Percentiles rank a stretch among this genome's conserved stretches.
Conservation (phyloP, 2,888 invertebrate species). For the Epirrhoe tristata region DNA sequence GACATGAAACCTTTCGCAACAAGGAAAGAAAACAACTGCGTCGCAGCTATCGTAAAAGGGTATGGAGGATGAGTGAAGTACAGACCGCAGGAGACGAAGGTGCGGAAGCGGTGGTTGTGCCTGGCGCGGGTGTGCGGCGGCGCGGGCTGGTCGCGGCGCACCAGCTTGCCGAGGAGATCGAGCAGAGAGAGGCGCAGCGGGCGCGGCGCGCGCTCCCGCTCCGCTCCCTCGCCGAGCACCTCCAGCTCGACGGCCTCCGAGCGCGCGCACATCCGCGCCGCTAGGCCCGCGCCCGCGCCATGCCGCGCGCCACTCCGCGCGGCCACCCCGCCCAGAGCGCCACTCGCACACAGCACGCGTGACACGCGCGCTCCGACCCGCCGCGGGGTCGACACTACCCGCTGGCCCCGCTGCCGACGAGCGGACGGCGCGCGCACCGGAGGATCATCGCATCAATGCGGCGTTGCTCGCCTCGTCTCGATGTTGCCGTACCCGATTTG, state of each 20-base stretch:
- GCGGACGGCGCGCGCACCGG: conserved; percentile 43
- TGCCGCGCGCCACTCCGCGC: conserved; percentile 84
- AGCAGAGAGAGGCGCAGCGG: conserved; percentile 89
- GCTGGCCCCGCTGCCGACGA: conserved; percentile 22
- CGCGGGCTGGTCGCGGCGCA: conserved; percentile 80
- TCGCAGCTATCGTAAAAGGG: conserved; percentile 22
- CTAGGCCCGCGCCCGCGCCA: conserved; percentile 90
- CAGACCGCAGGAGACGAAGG: conserved; percentile 82
- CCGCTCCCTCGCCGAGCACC: conserved; percentile 91
- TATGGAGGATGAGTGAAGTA: conserved; percentile 45
- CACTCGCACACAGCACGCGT: conserved; percentile 55
- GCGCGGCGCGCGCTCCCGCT: conserved; percentile 89
- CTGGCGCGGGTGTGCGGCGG: conserved; percentile 69
- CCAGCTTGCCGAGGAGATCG: conserved; percentile 87
- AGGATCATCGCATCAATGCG: conserved; percentile 51
- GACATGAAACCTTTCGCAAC: conserved; percentile 27
- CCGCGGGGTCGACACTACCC: conserved; percentile 57
- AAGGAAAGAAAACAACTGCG: conserved; percentile 29
- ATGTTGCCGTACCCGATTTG: conserved; percentile 58
- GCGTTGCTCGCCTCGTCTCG: conserved; percentile 39
- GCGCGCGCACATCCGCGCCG: conserved; percentile 92
- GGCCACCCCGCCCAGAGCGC: conserved; percentile 58
- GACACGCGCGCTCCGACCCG: conserved; percentile 68
- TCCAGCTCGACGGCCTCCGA: conserved; percentile 92
- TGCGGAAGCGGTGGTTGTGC: conserved; percentile 85